phyloP scores from a whole-genome alignment of 2,888 invertebrate genomes.

The Coremacera marginata region DNA sequence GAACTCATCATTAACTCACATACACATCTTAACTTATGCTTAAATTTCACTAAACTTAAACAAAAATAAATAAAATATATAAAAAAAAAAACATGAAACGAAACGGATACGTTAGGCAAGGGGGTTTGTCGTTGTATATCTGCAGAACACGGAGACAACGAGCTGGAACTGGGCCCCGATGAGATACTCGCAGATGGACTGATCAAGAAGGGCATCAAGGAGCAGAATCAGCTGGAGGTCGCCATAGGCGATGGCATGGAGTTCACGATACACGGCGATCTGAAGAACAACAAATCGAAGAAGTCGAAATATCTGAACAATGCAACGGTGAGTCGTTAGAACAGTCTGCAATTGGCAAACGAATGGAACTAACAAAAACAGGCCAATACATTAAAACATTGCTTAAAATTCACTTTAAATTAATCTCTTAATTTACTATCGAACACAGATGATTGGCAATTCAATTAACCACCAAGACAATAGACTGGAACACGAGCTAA shows the following conservation, averaged over 20 bases:
- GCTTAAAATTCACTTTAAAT: neutral
- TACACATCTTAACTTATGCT: conserved; percentile 19
- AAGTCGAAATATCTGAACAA: conserved; percentile 86
- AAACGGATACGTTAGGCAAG: conserved; percentile 70
- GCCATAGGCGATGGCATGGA: conserved; percentile 95
- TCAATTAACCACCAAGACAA: conserved; percentile 86
- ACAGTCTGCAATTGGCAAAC: neutral
- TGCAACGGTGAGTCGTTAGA: conserved; percentile 73
- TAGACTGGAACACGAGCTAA: conserved; percentile 81
- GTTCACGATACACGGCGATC: conserved; percentile 92
- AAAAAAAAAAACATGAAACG: conserved; percentile 43
- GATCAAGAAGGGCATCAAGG: conserved; percentile 88
- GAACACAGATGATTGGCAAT: conserved; percentile 74
- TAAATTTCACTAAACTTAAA: conserved; percentile 24
- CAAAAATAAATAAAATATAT: conserved; percentile 42
- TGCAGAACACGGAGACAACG: conserved; percentile 77
- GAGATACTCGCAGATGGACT: conserved; percentile 86
- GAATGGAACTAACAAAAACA: neutral
- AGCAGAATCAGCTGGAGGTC: conserved; percentile 89
- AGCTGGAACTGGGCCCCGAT: conserved; percentile 75
- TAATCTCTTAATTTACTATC: neutral
- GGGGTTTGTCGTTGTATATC: conserved; percentile 76
- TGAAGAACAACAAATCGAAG: conserved; percentile 84
- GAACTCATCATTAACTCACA: conserved; percentile 21
- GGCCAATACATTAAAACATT: neutral